Evolutionary conservation across 2,797 vertebrate species (phyloP), one percentile per base, ranked within the genome.

Genomic region (Myiothlypis chrysogaster): DNA sequence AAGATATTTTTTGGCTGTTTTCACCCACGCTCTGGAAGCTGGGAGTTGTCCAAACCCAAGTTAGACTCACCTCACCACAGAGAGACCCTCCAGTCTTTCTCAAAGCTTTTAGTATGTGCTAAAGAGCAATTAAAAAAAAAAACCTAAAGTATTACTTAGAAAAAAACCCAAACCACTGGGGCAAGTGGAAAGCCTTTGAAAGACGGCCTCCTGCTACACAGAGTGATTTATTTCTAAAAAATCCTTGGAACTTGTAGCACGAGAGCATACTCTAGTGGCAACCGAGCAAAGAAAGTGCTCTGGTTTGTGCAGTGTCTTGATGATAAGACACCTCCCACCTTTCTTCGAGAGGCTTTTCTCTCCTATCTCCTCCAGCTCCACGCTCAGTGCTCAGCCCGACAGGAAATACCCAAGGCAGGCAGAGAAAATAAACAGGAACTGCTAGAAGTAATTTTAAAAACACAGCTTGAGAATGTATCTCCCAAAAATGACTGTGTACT

Each of bases 261-360:
- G 89, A 96, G 93, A 98, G 98, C 95, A 96, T 96, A 86, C 98
- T 98, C 98, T 98, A 98, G 98, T 97, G 98, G 97, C 72, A 88
- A 89, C 53, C 21, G 80, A 71, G 91, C 79, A 96, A 95, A 97
- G 93, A 80, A 90, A 94, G 92, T 53, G 35, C 37, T 92, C 15
- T 52, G 92, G 68, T 47, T 47, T 85, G 63, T 72, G 81, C 43
- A 3, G 39, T 32, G 61, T 65, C 66, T 68, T 20, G 83, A 6
- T 56, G 57, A 34, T 32, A 82, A 77, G 61, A 78, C 14, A 14
- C 87, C 79, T 69, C 86, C 71, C 76, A 84, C 87, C 79, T 90
- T 83, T 84, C 79, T 28, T 61, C 5, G 2, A 72, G 95, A 94
- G 87, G 89, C 34, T 94, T 78, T 64, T 53, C 72, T 88, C 79